Base-by-base conservation (phyloP, 1,140 invertebrate species). In the Prorops nasuta region DNA sequence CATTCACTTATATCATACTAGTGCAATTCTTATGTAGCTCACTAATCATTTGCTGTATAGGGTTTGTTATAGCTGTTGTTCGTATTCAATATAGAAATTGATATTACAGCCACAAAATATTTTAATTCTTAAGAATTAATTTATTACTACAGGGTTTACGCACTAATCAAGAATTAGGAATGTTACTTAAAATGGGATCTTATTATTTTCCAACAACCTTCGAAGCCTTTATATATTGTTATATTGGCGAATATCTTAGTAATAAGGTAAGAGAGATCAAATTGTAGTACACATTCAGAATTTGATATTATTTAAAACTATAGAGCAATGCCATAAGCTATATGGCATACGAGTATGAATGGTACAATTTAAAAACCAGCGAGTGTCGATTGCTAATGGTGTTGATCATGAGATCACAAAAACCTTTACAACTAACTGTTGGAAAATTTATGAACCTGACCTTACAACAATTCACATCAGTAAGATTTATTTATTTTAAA, bases 141-240 rank as follows among this genome's bases (percentile, higher is more conserved):
- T n/a, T n/a, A n/a, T n/a, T n/a, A n/a, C n/a, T 10, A 10, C 10
- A 28, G 24, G 4, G 4, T 4, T 10, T 28, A 6, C 24, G 10
- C 10, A 28, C 4, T 10, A 28, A 28, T 10, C 4, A 28, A 28
- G 24, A 10, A 6, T 28, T 28, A 6, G 24, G 4, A 6, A 10
- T 10, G 4, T 6, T 28, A 6, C 4, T 10, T 28, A 28, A 28
- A 28, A 6, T 28, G 4, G 4, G 4, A 4, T 4, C 24, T 28
- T 10, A 6, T 10, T 28, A 58, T 3, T 15, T 28, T 6, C 4
- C 10, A 4, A n/a, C n/a, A n/a, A n/a, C n/a, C n/a, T n/a, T n/a
- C n/a, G 54, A 57, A 28, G 55, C 55, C 10, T 60, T 57, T 40
- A 28, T 53, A 8, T 28, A 54, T 39, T 60, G 54, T 24, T 57